Evolutionary conservation across 2,888 invertebrate species (phyloP).

Genomic region (Tineola bisselliella): DNA sequence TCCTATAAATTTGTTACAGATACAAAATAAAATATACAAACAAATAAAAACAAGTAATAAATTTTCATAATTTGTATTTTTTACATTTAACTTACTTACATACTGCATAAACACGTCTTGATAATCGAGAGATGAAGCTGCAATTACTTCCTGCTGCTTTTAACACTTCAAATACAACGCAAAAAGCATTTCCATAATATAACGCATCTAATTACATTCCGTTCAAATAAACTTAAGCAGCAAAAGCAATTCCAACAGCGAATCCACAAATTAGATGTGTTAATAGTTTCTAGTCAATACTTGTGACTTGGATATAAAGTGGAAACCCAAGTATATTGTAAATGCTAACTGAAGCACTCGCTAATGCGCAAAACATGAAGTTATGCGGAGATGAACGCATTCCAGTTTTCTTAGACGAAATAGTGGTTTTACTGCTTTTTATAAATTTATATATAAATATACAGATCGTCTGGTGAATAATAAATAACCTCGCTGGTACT

Average conservation of each 20-base stretch:
- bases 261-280: not conserved
- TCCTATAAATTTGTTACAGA: too few species aligned
- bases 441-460: too few species aligned
- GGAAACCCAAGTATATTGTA: not conserved
- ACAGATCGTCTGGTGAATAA: too few species aligned
- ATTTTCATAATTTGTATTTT: too few species aligned
- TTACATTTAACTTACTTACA: too few species aligned
- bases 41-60: too few species aligned
- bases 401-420: constrained; percentile 8
- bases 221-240: not conserved
- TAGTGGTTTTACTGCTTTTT: not conserved
- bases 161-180: not conserved
- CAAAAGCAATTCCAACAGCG: not conserved
- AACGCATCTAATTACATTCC: not conserved
- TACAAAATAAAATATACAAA: too few species aligned
- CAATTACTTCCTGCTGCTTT: not conserved
- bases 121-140: not conserved
- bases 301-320: constrained; percentile 2
- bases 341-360: constrained; percentile 14
- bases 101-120: not conserved
- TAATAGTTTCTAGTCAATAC: not conserved
- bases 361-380: constrained; percentile 65
- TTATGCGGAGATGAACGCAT: constrained; percentile 25
- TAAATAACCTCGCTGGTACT: too few species aligned
- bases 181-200: not conserved